phyloP scores from a whole-genome alignment of 2,888 invertebrate species.

The Leucophenga montana region DNA sequence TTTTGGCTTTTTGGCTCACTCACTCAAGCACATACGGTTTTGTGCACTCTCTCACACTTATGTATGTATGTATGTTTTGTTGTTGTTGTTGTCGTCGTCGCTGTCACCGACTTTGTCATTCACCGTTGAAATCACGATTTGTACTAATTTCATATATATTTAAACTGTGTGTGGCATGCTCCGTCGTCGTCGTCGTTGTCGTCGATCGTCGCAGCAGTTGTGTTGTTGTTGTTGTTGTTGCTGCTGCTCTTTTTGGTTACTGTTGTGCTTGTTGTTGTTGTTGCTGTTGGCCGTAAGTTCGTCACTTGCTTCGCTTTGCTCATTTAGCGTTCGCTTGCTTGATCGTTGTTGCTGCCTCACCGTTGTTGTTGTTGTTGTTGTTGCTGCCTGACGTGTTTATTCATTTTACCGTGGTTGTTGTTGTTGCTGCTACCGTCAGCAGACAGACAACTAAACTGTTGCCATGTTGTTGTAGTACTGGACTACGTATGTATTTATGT shows the following conservation, averaged over 20 bases:
- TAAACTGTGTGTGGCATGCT: conserved; percentile 73
- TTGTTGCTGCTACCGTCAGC: conserved; percentile 51
- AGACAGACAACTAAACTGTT: background rate
- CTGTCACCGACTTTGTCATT: conserved; percentile 69
- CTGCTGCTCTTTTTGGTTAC: conserved; percentile 22
- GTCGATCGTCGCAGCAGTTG: conserved; percentile 39
- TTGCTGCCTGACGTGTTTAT: conserved; percentile 16
- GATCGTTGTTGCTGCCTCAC: conserved; percentile 36
- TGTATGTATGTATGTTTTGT: conserved; percentile 20
- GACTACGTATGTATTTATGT: background rate
- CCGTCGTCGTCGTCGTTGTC: conserved; percentile 49
- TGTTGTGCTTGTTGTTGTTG: conserved; percentile 45
- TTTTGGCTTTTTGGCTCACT: conserved; percentile 39
- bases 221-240: conserved; percentile 42
- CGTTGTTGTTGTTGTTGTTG: conserved; percentile 34
- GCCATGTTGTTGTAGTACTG: conserved; percentile 5
- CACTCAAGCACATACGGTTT: conserved; percentile 37
- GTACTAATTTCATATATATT: conserved; percentile 73
- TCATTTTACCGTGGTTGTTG: conserved; percentile 26
- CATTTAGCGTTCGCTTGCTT: conserved; percentile 44
- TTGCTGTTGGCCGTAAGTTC: conserved; percentile 63
- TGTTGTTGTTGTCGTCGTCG: conserved; percentile 47
- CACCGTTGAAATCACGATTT: conserved; percentile 74
- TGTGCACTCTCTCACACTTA: conserved; percentile 36
- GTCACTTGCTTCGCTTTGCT: conserved; percentile 55